Evolutionary conservation across 2,113 vertebrate species (phyloP).

Genomic region (Epinephelus cyanopodus): DNA sequence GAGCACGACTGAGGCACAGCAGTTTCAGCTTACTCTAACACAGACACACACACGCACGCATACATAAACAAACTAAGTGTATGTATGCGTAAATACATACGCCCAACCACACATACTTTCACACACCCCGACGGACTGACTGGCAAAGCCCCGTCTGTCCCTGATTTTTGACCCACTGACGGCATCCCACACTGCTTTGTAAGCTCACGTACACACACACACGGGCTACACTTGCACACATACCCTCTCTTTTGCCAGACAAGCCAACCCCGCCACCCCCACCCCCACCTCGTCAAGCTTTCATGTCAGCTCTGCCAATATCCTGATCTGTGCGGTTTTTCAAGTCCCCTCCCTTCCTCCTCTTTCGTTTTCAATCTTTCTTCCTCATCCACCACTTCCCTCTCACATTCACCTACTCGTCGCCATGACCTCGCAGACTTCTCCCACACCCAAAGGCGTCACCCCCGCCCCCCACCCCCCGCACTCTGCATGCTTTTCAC

Average conservation of each 20-base stretch:
- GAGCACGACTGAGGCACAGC: slow-evolving; percentile 58
- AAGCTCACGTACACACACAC: slow-evolving; percentile 21
- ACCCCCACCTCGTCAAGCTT: slow-evolving; percentile 19
- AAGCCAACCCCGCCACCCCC: neutral
- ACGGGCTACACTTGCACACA: slow-evolving; percentile 14
- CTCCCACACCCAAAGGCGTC: slow-evolving; percentile 8
- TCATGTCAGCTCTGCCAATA: slow-evolving; percentile 46
- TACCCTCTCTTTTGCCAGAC: slow-evolving; percentile 22
- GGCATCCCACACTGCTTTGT: slow-evolving; percentile 29
- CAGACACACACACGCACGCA: slow-evolving; percentile 20
- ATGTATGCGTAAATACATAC: slow-evolving; percentile 31
- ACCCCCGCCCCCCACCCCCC: neutral
- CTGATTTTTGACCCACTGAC: slow-evolving; percentile 62
- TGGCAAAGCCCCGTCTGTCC: slow-evolving; percentile 60
- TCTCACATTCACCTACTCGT: neutral
- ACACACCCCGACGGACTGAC: slow-evolving; percentile 56
- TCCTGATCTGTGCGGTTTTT: slow-evolving; percentile 53
- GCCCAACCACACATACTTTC: slow-evolving; percentile 51
- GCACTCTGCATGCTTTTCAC: slow-evolving; percentile 21
- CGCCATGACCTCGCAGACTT: slow-evolving; percentile 20
- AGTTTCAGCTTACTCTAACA: slow-evolving; percentile 54
- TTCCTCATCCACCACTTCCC: slow-evolving; percentile 33
- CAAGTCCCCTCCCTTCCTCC: slow-evolving; percentile 7
- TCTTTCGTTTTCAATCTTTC: slow-evolving; percentile 19
- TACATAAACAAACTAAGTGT: slow-evolving; percentile 25